Percentiles rank a stretch among this genome's conserved stretches.
These are phyloP conservation scores for Allenopithecus nigroviridis DNA, from an alignment of 2,797 vertebrate genomes.

Conservation along the genomic window DNA sequence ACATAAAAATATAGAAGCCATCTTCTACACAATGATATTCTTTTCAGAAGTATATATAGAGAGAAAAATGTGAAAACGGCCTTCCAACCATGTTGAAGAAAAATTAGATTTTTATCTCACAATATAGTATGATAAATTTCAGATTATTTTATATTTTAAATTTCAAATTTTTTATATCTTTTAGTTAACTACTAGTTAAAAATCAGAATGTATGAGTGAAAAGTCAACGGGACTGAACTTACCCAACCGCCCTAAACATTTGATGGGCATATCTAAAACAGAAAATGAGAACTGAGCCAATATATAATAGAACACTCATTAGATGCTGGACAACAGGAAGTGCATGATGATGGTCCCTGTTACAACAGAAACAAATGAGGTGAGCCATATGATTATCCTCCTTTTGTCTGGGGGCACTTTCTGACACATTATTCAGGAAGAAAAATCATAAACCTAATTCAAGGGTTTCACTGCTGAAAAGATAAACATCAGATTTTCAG, in stretches of 20 bases:
- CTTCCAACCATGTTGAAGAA: background rate
- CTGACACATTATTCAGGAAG: background rate
- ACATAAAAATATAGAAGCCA: background rate
- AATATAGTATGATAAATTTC: background rate
- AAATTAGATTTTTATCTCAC: background rate
- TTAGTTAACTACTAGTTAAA: background rate
- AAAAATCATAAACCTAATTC: background rate
- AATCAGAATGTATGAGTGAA: background rate
- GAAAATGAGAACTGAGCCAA: background rate
- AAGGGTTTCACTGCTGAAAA: background rate
- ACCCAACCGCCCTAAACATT: background rate
- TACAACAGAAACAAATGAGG: background rate
- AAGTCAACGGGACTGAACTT: background rate
- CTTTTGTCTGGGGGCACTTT: background rate
- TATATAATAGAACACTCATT: background rate
- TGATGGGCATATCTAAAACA: background rate
- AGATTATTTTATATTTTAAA: background rate
- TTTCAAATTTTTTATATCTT: no score
- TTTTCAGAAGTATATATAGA: background rate
- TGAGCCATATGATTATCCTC: background rate
- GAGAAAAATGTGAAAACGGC: background rate
- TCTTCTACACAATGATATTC: background rate
- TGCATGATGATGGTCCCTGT: background rate
- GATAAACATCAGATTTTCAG: background rate
- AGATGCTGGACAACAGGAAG: background rate